A percentile compares a stretch with the other conserved stretches of the same genome.
Evolutionary conservation across 2,113 vertebrate species (phyloP).

Genomic region (Phaetusa simplex): DNA sequence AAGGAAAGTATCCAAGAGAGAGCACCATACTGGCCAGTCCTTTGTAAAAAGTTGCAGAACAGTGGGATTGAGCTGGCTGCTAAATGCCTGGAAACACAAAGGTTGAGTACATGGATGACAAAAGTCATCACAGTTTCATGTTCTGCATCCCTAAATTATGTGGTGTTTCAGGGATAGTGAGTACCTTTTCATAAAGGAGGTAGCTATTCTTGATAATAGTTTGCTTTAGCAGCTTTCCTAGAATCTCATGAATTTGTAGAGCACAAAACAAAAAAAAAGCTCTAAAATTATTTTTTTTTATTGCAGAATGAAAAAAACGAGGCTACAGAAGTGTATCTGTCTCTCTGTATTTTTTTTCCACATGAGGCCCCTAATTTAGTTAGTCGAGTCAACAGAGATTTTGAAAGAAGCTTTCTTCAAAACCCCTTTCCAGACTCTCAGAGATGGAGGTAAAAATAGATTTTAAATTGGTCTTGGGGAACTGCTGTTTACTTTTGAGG

Average conservation of each 20-base stretch:
- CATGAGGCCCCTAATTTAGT: conserved; percentile 2
- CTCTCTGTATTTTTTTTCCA: background rate
- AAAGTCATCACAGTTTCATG: background rate
- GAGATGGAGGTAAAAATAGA: background rate
- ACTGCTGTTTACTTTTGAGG: background rate
- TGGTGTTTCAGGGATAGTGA: background rate
- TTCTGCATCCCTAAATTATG: background rate
- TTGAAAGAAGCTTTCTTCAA: conserved; percentile 14
- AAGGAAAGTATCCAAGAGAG: background rate
- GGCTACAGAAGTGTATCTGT: background rate
- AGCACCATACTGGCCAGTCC: background rate
- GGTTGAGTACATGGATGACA: background rate
- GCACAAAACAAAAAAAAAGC: background rate
- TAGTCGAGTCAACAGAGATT: background rate
- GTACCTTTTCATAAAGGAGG: background rate
- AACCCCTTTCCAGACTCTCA: background rate
- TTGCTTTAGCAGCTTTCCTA: background rate
- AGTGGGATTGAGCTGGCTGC: background rate
- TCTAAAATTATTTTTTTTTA: background rate
- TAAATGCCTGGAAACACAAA: background rate
- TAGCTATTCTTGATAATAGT: background rate
- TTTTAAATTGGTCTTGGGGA: conserved; percentile 14
- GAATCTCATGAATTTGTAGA: background rate
- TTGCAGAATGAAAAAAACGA: background rate
- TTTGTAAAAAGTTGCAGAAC: background rate